phyloP scores from a whole-genome alignment of 2,797 vertebrate species.

The Sebastes matsubarae region DNA sequence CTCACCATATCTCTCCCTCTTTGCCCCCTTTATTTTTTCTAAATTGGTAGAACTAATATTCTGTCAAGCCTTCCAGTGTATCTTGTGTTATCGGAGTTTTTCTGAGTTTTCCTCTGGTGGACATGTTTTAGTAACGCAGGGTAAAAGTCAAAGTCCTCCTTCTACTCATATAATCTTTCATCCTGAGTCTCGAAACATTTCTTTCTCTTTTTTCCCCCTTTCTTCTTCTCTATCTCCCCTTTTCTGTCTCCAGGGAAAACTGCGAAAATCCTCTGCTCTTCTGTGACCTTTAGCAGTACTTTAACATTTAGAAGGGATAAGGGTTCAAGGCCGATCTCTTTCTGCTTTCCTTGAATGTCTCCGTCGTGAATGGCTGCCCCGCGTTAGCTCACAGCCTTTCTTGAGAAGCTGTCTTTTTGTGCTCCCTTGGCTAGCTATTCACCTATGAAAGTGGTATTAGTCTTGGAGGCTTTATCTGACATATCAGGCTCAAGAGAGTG shows the following conservation, averaged over 20 bases:
- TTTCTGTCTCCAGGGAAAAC: slow-evolving; percentile 1
- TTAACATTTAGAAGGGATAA: slow-evolving; percentile 48
- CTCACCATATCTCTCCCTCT: background rate
- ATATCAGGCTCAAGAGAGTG: background rate
- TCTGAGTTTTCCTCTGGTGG: background rate
- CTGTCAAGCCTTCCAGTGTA: background rate
- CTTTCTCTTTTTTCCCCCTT: background rate
- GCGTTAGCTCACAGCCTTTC: slow-evolving; percentile 10
- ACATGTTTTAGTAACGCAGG: background rate
- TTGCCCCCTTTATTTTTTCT: background rate
- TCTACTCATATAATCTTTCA: background rate
- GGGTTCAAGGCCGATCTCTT: background rate
- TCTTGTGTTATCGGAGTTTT: background rate
- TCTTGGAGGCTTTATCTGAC: slow-evolving; percentile 21
- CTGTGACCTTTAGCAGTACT: slow-evolving; percentile 42
- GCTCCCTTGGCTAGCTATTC: background rate
- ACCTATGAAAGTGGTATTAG: slow-evolving; percentile 32
- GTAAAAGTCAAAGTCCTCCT: slow-evolving; percentile 1
- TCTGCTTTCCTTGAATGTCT: slow-evolving; percentile 12
- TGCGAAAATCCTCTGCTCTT: slow-evolving; percentile 3
- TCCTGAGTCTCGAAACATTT: background rate
- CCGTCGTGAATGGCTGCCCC: slow-evolving; percentile 6
- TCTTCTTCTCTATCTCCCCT: background rate
- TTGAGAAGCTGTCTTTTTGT: slow-evolving; percentile 18
- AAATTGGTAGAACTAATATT: background rate